These are phyloP conservation scores for Parotocinclus haroldoi DNA, from an alignment of 2,797 vertebrate genomes.

Conservation along the genomic window DNA sequence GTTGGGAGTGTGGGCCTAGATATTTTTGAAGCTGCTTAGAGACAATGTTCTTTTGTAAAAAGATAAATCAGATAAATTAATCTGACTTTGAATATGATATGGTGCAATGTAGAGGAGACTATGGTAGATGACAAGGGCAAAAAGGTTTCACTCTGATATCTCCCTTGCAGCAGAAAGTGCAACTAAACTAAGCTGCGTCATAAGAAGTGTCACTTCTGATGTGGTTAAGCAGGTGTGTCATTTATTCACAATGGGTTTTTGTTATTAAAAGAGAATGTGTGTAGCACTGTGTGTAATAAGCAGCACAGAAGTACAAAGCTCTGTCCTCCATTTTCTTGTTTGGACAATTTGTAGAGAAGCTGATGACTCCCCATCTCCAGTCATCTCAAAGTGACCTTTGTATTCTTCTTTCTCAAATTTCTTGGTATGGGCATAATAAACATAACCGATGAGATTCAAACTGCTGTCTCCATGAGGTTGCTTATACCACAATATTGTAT, in stretches of 20 bases:
- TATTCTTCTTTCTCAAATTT: conserved; percentile 13
- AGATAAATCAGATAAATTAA: too few species aligned
- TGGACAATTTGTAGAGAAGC: conserved; percentile 25
- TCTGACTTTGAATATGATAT: too few species aligned
- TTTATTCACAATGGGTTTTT: conserved; percentile 42
- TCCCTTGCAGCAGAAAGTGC: too few species aligned
- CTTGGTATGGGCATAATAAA: background rate
- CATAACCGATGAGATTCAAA: conserved; percentile 34
- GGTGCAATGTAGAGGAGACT: background rate
- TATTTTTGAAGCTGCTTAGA: background rate
- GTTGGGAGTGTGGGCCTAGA: too few species aligned
- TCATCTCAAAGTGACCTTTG: conserved; percentile 12
- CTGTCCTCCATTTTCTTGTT: conserved; percentile 22
- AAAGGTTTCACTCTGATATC: too few species aligned
- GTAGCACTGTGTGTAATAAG: conserved; percentile 48
- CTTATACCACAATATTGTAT: conserved; percentile 33
- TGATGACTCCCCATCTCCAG: conserved; percentile 19
- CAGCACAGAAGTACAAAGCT: conserved; percentile 44
- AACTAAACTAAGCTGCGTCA: background rate
- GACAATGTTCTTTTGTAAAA: too few species aligned
- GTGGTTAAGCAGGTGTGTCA: conserved; percentile 17
- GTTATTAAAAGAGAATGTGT: conserved; percentile 20
- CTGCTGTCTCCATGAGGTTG: conserved; percentile 20
- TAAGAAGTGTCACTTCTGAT: background rate
- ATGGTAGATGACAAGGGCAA: too few species aligned